A percentile compares a stretch with the other conserved stretches of the same genome.
phyloP scores from a whole-genome alignment of 1,140 invertebrate species.

The Oedothorax gibbosus region DNA sequence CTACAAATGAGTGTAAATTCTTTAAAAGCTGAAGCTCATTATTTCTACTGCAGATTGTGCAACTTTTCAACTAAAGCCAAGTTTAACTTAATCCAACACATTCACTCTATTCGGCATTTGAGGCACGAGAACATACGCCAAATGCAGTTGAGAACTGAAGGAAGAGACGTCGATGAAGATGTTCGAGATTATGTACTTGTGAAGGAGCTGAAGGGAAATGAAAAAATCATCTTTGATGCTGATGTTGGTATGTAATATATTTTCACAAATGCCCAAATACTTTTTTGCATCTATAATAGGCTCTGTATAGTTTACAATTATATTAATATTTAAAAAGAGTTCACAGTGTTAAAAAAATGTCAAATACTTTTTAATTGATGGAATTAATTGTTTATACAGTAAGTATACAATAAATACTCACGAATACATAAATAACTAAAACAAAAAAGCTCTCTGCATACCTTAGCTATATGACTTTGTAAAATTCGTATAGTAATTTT shows the following conservation, averaged over 20 bases:
- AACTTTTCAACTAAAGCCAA: constrained; percentile 84
- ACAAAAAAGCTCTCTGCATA: too few relatives aligned
- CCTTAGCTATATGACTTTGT: too few relatives aligned
- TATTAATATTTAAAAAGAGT: too few relatives aligned
- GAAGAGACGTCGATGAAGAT: constrained; percentile 63
- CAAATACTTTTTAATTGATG: too few relatives aligned
- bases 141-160: constrained; percentile 57
- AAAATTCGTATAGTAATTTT: too few relatives aligned
- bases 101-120: constrained; percentile 86
- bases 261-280: too few relatives aligned
- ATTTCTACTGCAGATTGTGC: constrained; percentile 87
- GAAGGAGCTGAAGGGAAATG: constrained; percentile 64
- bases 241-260: constrained; percentile 58
- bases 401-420: too few relatives aligned
- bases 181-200: constrained; percentile 67
- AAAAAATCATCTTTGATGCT: constrained; percentile 63
- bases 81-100: constrained; percentile 87
- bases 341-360: too few relatives aligned
- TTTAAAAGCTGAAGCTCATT: constrained; percentile 63
- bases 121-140: constrained; percentile 72
- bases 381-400: too few relatives aligned
- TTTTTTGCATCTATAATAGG: too few relatives aligned
- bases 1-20: constrained; percentile 68
- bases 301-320: too few relatives aligned
- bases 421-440: too few relatives aligned